Base-by-base conservation (phyloP, 1,140 invertebrate genomes). In the Proctacanthus coquilletti region DNA sequence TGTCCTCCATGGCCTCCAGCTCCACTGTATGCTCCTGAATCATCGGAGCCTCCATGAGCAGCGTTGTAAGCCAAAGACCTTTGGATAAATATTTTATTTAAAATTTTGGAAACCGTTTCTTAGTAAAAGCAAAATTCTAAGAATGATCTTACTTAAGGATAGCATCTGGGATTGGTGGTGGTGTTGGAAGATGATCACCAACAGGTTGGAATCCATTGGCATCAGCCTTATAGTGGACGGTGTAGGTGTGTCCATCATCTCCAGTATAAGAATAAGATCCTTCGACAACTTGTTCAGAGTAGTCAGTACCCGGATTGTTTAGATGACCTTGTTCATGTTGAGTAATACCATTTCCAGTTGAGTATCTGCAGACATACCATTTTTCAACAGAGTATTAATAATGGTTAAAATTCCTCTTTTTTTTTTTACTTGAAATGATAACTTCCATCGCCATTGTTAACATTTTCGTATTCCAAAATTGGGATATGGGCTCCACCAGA, bases 161-260 rank as follows among this genome's bases (percentile, higher is more conserved):
- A 34, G 52, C 65, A 18, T 56, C 46, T 14, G 67, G 68, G 18
- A 68, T 53, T 8, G 69, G 63, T 2, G 66, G 68, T 18, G 83
- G 75, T 4, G 77, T 84, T 15, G 84, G 84, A 39, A 89, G 64
- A 60, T 87, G 84, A 47, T 79, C 78, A 11, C 84, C 84, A 30
- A 59, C 58, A 0, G 70, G 67, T 39, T 70, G 68, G 61, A 64
- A 74, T 8, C 71, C 70, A 30, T 66, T 70, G 21, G 64, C 57
- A 39, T 72, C 70, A 39, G 70, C 70, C 45, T 71, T 79, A 55
- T 85, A 88, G 23, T 72, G 75, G 36, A 82, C 72, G 1, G 64
- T 65, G 52, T 76, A 75, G n/a, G 62, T 63, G 41, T 67, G 64
- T 30, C 72, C 72, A 49, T 76, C 71, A 36, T 65, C 63, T 0